These are phyloP conservation scores for Clepsis dumicolana DNA, from an alignment of 2,888 invertebrate species.

Conservation along the genomic window DNA sequence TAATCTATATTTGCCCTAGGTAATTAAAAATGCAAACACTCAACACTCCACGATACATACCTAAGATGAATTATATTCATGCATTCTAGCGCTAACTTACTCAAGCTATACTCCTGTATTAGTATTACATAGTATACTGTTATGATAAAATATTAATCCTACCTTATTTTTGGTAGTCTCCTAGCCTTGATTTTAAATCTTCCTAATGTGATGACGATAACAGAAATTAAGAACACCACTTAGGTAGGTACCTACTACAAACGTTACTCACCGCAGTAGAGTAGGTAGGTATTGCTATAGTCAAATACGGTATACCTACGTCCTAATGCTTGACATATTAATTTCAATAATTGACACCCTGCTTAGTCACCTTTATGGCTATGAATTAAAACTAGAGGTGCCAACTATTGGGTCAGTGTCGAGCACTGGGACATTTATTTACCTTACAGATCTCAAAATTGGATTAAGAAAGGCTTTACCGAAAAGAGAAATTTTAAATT, in stretches of 20 bases:
- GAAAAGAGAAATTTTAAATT: background rate
- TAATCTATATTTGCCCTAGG: slow-evolving; percentile 17
- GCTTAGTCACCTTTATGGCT: no score
- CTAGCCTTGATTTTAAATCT: slow-evolving; percentile 64
- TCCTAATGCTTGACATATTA: no score
- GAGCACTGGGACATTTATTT: no score
- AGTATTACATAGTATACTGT: slow-evolving; percentile 66
- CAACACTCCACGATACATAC: slow-evolving; percentile 44
- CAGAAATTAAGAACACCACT: slow-evolving; percentile 27
- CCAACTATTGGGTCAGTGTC: no score
- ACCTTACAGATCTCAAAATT: no score
- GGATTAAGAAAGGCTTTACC: background rate
- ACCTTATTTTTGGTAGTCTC: slow-evolving; percentile 77
- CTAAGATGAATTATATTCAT: slow-evolving; percentile 72
- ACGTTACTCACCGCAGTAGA: slow-evolving; percentile 14
- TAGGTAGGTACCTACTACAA: slow-evolving; percentile 1
- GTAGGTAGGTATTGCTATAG: slow-evolving; percentile 27
- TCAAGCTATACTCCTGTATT: slow-evolving; percentile 64
- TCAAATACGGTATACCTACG: background rate
- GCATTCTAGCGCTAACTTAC: slow-evolving; percentile 53
- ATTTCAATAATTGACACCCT: no score
- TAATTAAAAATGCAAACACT: slow-evolving; percentile 40
- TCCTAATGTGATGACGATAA: slow-evolving; percentile 32
- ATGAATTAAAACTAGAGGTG: no score
- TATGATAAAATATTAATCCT: slow-evolving; percentile 60